Evolutionary conservation across 1,140 invertebrate genomes (phyloP), one percentile per base, ranked within the genome.

Genomic region (Amphibalanus amphitrite): DNA sequence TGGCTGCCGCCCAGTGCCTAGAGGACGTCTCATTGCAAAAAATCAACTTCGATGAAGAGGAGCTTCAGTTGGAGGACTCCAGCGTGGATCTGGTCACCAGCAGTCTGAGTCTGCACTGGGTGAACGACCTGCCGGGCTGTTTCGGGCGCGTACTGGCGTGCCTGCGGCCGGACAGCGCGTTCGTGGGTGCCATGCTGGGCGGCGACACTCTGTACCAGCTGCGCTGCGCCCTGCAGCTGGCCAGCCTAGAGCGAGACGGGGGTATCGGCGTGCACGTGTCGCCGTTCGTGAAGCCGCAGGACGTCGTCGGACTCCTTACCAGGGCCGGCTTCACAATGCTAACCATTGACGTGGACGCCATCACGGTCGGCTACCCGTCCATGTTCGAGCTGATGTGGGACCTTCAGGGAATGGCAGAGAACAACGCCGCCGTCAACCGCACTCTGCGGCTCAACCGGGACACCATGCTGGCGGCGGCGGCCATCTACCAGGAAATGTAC

Each of bases 321-420:
- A 86, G 88, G 76, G 89, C 92, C 73, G 95, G 95, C 3, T 99
- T 95, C 81, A 91, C 88, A 6, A 89, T 99, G 84, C 82, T 97
- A 59, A 99, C 97, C 3, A 90, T 99, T 69, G 87, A 99, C 82
- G 88, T 91, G 10, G 95, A 99, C 82, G 91, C 96, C 81, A 84
- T 98, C 64, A 84, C 88, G 28, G 85, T 99, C n/a, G 88, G 87
- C 70, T 99, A 93, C 82, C 95, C 97, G 8, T 86, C 85, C 17
- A 91, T 97, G 82, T 96, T 95, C 84, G 92, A 98, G 79, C 82
- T 99, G 15, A 93, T 99, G 90, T 86, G 85, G 80, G 97, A 99
- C 82, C 82, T 98, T 26, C 92, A 98, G 85, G 91, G 89, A 47
- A 92, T 97, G 91, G 95, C 86, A 20, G 97, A 99, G 82, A 95